Conservation (phyloP, 1,140 invertebrate genomes). For the Alviniconcha marisindica region DNA sequence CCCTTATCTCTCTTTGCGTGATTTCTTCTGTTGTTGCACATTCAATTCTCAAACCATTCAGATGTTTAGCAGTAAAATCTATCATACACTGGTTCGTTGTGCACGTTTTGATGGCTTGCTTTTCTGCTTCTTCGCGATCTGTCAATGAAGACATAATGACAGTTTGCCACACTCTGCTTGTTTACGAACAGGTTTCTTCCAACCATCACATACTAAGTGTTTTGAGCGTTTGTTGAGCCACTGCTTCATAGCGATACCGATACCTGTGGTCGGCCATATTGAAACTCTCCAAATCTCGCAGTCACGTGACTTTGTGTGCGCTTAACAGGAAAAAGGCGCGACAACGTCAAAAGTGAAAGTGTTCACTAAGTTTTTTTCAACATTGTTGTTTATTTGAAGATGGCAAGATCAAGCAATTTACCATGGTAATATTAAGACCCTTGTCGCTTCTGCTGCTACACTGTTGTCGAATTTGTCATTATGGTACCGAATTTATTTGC, state of each 20-base stretch:
- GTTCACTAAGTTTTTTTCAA: no score
- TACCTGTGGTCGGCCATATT: slow-evolving; percentile 30
- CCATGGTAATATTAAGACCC: slow-evolving; percentile 30
- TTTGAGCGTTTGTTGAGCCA: background rate
- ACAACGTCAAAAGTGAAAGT: background rate
- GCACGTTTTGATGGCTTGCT: slow-evolving; percentile 72
- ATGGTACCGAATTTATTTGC: no score
- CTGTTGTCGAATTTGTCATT: no score
- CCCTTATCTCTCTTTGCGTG: slow-evolving; percentile 96
- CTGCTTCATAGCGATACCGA: slow-evolving; percentile 4
- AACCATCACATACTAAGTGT: background rate
- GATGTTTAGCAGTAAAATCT: slow-evolving; percentile 92
- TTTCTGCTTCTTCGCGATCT: slow-evolving; percentile 64
- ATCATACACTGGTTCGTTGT: slow-evolving; percentile 91
- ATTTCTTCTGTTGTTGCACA: slow-evolving; percentile 94
- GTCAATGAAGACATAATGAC: slow-evolving; percentile 61
- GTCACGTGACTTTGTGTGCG: slow-evolving; percentile 21
- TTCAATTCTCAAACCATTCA: slow-evolving; percentile 93
- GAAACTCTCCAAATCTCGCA: slow-evolving; percentile 31
- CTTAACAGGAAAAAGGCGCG: background rate
- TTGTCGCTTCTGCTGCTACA: no score
- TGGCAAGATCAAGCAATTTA: slow-evolving; percentile 30
- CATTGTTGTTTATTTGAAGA: no score
- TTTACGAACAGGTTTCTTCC: background rate
- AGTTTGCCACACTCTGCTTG: background rate